Base-by-base conservation (phyloP, 2,113 vertebrate genomes). In the Toxotes chatareus region DNA sequence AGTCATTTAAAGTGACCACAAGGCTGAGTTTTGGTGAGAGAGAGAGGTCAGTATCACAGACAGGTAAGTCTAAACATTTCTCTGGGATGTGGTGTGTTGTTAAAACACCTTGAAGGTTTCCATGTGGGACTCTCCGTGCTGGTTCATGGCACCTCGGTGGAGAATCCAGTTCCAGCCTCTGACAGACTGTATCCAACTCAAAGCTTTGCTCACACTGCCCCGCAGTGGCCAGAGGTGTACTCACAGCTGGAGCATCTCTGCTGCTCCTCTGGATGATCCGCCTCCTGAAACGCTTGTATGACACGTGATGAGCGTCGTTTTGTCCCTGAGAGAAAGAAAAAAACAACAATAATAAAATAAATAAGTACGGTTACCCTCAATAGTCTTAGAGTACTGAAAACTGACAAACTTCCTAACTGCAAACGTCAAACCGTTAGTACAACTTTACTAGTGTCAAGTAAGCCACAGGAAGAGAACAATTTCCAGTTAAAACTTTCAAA, bases 171-270 rank as follows among this genome's bases (percentile, higher is more conserved):
- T 79, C 56, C 73, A 95, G 89, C 42, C 89, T 91, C 27, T 91
- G 92, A 36, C 93, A 86, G 36, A 95, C 46, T 0, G 74, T 4
- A 36, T 94, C 92, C 7, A 90, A 47, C 59, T 93, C 90, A 72
- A 75, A 82, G 1, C 19, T 27, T 1, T 14, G 71, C 5, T 55
- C 55, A 76, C 85, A 91, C 87, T 67, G 95, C 95, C 96, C 31
- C 77, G 95, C 86, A 27, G 95, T 78, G 96, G 92, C n/a, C 10
- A 95, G 0, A 0, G 94, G 94, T 51, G 94, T 95, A 70, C 95
- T 96, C 0, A 90, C 92, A 79, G 81, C 65, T 0, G 88, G 88
- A 4, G 27, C 27, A 1, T 84, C 60, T 1, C 78, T 21, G 0
- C 62, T 60, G 0, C 55, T 62, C 64, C 71, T 75, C 73, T 47